Conservation (phyloP, 2,113 vertebrate genomes). For the Albula glossodonta region DNA sequence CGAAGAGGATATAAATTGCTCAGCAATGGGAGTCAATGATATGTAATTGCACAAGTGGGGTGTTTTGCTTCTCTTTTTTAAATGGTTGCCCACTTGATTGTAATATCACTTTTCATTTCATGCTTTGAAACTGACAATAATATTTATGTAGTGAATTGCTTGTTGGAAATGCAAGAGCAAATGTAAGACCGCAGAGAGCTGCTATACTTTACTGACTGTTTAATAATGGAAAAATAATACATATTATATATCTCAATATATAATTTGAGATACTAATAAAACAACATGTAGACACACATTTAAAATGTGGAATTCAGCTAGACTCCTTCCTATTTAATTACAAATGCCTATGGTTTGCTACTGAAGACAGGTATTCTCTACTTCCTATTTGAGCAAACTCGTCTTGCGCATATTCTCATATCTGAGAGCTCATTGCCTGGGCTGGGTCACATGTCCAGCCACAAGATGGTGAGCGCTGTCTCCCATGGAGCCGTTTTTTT, state of each 20-base stretch:
- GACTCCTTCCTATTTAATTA: slow-evolving; percentile 1
- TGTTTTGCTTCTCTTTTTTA: slow-evolving; percentile 30
- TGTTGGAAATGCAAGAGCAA: slow-evolving; percentile 32
- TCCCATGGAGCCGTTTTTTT: neutral
- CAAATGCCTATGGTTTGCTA: neutral
- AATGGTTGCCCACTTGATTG: slow-evolving; percentile 34
- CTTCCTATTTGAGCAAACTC: neutral
- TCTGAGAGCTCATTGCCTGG: slow-evolving; percentile 49
- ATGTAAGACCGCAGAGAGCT: no score
- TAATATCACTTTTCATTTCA: slow-evolving; percentile 43
- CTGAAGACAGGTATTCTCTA: neutral
- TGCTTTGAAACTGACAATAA: slow-evolving; percentile 32
- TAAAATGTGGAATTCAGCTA: neutral
- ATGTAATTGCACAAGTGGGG: slow-evolving; percentile 57
- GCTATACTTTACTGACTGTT: no score
- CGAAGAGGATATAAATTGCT: slow-evolving; percentile 49
- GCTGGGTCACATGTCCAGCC: slow-evolving; percentile 52
- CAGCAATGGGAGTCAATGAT: slow-evolving; percentile 57
- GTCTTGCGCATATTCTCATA: neutral
- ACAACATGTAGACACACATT: no score
- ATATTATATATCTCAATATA: no score
- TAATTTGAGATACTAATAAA: no score
- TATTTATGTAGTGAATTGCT: slow-evolving; percentile 53
- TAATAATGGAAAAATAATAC: no score
- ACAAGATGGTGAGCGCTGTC: neutral